Conservation (phyloP, 2,888 invertebrate genomes). For the Hemithea aestivaria region DNA sequence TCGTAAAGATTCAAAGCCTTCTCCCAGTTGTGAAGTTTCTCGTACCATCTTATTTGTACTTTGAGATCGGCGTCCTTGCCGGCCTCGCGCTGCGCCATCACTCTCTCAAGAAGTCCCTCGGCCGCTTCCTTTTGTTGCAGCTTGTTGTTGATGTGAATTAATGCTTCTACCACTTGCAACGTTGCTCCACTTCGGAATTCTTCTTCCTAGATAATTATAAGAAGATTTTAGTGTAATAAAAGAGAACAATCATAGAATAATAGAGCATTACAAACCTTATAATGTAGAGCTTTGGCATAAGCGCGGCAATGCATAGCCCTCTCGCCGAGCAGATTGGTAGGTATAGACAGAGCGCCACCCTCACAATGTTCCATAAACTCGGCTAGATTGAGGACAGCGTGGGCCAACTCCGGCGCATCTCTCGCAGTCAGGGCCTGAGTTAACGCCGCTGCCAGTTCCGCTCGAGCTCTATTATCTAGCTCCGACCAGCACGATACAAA, state of each 20-base stretch:
- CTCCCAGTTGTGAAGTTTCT: conserved; percentile 99
- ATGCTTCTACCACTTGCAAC: conserved; percentile 93
- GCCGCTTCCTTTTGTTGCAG: conserved; percentile 99
- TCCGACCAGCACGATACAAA: conserved; percentile 99
- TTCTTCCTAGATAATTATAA: conserved; percentile 81
- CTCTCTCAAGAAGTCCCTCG: conserved; percentile 93
- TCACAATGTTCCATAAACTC: conserved; percentile 99
- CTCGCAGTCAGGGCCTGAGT: conserved; percentile 94
- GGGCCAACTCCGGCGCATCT: conserved; percentile 96
- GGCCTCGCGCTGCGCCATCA: conserved; percentile 88
- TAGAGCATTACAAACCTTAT: conserved; percentile 58
- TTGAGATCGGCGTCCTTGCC: conserved; percentile 79
- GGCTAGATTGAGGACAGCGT: conserved; percentile 96
- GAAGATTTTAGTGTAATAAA: too few species aligned
- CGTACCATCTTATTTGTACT: conserved; percentile 94
- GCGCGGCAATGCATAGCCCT: conserved; percentile 96
- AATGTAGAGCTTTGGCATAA: conserved; percentile 82
- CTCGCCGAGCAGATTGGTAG: conserved; percentile 92
- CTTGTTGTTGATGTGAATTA: conserved; percentile 98
- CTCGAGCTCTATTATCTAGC: conserved; percentile 87
- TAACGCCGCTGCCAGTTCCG: conserved; percentile 90
- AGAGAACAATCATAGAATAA: conserved; percentile 72
- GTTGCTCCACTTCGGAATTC: conserved; percentile 92
- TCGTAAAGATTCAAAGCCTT: conserved; percentile 94
- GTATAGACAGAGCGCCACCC: conserved; percentile 94